These are phyloP conservation scores for Xylota segnis DNA, from an alignment of 2,888 invertebrate species.

Conservation along the genomic window DNA sequence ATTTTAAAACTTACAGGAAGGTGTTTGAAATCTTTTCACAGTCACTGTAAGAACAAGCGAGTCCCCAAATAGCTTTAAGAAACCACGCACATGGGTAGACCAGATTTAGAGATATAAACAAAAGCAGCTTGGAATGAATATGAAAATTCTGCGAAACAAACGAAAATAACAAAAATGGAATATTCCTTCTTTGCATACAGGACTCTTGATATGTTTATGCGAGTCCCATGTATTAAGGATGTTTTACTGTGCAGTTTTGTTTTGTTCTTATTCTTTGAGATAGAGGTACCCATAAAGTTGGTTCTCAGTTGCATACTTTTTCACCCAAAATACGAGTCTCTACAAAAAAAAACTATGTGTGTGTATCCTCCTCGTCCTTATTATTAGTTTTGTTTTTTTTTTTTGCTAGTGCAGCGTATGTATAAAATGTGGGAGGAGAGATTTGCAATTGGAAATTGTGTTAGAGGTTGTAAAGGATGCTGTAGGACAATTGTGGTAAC, in stretches of 20 bases:
- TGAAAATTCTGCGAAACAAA: slow-evolving; percentile 40
- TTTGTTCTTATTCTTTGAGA: background rate
- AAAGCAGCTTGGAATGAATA: slow-evolving; percentile 46
- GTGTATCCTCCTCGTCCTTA: slow-evolving; percentile 25
- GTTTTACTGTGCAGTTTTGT: slow-evolving; percentile 53
- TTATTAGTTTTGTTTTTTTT: slow-evolving; percentile 21
- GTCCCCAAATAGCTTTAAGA: slow-evolving; percentile 15
- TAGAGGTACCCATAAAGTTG: slow-evolving; percentile 45
- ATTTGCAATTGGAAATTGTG: slow-evolving; percentile 69
- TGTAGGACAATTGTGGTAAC: slow-evolving; percentile 71
- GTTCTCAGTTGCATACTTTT: slow-evolving; percentile 43
- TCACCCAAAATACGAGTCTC: slow-evolving; percentile 49
- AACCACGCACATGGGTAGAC: slow-evolving; percentile 29
- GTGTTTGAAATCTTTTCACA: slow-evolving; percentile 19
- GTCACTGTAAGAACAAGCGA: slow-evolving; percentile 15
- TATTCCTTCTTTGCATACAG: slow-evolving; percentile 36
- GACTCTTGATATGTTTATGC: slow-evolving; percentile 51
- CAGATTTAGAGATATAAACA: slow-evolving; percentile 51
- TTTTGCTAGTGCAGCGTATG: slow-evolving; percentile 23
- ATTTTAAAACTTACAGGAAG: background rate
- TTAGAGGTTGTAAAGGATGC: slow-evolving; percentile 72
- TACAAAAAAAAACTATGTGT: slow-evolving; percentile 12
- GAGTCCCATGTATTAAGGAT: slow-evolving; percentile 52
- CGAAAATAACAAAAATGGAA: slow-evolving; percentile 22
- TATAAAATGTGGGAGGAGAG: slow-evolving; percentile 27